phyloP scores from a whole-genome alignment of 1,140 invertebrate genomes.

The Zaprionus africanus region DNA sequence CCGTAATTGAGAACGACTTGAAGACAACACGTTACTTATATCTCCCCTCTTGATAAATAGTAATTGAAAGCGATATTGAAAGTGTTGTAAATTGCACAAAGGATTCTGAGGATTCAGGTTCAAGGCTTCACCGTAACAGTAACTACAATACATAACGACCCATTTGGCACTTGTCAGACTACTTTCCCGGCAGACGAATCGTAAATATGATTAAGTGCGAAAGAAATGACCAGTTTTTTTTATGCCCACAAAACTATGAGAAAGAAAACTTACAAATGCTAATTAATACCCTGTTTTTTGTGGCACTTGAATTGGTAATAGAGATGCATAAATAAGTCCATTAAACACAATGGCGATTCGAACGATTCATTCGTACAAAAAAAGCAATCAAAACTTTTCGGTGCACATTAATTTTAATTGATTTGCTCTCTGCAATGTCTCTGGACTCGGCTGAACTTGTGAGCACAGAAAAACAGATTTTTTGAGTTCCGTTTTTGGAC shows the following conservation, averaged over 20 bases:
- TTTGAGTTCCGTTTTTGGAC: conserved; percentile 25
- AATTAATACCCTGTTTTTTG: conserved; percentile 25
- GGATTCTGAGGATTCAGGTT: background rate
- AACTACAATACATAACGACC: conserved; percentile 6
- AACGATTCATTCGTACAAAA: conserved; percentile 14
- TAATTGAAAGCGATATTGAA: conserved; percentile 56
- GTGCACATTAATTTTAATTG: conserved; percentile 74
- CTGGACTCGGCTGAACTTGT: conserved; percentile 19
- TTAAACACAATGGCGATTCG: conserved; percentile 37
- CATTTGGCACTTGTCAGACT: background rate
- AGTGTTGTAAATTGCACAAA: conserved; percentile 45
- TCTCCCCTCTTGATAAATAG: conserved; percentile 33
- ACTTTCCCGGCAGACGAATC: conserved; percentile 38
- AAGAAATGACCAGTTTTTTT: conserved; percentile 41
- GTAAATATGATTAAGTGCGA: conserved; percentile 60
- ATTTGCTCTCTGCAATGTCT: conserved; percentile 32
- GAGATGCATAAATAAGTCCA: conserved; percentile 41
- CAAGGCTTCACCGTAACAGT: conserved; percentile 9
- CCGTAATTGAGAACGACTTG: conserved; percentile 22
- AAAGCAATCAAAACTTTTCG: conserved; percentile 64
- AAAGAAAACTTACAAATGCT: conserved; percentile 21
- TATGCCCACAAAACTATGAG: conserved; percentile 13
- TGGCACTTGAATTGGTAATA: conserved; percentile 37
- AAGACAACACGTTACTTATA: conserved; percentile 34
- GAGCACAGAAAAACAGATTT: background rate